Evolutionary conservation across 1,140 invertebrate genomes (phyloP).

Genomic region (Pseudomyrmex concolor): DNA sequence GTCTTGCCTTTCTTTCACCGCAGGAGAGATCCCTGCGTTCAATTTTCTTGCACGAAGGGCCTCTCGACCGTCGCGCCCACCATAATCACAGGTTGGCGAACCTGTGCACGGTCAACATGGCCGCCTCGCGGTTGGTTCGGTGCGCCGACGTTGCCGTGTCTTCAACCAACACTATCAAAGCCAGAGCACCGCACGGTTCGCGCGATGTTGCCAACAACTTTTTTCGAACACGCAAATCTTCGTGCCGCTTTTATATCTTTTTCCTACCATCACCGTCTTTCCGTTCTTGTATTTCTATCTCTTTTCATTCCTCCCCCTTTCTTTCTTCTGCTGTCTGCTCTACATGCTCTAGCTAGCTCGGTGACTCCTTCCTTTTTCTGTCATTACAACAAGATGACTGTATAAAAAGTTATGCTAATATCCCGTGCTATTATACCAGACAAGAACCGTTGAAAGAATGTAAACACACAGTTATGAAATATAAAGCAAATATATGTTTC

Average conservation of each 20-base stretch:
- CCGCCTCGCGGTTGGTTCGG: slow-evolving; percentile 68
- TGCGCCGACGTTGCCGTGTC: slow-evolving; percentile 55
- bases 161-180: slow-evolving; percentile 9
- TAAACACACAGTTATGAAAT: slow-evolving; percentile 17
- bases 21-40: slow-evolving; percentile 74
- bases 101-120: slow-evolving; percentile 78
- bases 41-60: slow-evolving; percentile 81
- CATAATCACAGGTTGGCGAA: slow-evolving; percentile 83
- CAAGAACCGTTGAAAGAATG: slow-evolving; percentile 28
- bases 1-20: slow-evolving; percentile 65
- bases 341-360: slow-evolving; percentile 37
- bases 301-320: slow-evolving; percentile 4
- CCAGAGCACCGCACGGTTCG: slow-evolving; percentile 8
- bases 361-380: slow-evolving; percentile 45
- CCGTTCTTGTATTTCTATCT: slow-evolving; percentile 49
- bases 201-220: slow-evolving; percentile 51
- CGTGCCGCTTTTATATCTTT: slow-evolving; percentile 64
- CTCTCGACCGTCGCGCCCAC: slow-evolving; percentile 72
- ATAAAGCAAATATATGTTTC: background rate
- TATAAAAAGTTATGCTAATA: slow-evolving; percentile 69
- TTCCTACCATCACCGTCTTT: slow-evolving; percentile 55
- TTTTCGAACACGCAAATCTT: slow-evolving; percentile 49
- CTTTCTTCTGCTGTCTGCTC: slow-evolving; percentile 28
- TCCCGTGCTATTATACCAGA: slow-evolving; percentile 35
- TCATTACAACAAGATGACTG: slow-evolving; percentile 45